Conservation (phyloP, 2,113 vertebrate genomes). For the Eonycteris spelaea region DNA sequence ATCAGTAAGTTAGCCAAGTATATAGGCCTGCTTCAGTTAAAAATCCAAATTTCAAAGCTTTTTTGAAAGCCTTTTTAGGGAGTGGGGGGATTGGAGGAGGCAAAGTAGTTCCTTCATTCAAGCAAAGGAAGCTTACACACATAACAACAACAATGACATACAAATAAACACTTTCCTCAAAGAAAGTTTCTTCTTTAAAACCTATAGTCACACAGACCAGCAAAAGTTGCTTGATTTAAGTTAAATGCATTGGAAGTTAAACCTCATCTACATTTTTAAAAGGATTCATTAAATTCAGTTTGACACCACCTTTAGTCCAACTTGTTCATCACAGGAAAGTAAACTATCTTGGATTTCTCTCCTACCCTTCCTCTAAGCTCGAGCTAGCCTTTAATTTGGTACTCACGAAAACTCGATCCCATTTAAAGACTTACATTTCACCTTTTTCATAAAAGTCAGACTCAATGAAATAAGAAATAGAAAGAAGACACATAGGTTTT, state of each 20-base stretch:
- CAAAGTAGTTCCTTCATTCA: not conserved
- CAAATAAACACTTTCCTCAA: not conserved
- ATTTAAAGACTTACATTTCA: not conserved
- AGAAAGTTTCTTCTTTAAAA: not conserved
- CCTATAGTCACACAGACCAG: not conserved
- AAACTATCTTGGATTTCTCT: not conserved
- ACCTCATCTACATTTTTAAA: not conserved
- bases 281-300: not conserved
- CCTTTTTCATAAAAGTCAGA: constrained; percentile 14
- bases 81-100: not conserved
- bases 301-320: not conserved
- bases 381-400: not conserved
- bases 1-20: not conserved
- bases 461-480: not conserved
- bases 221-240: not conserved
- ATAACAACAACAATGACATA: no score
- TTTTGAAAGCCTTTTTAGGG: not conserved
- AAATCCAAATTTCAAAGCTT: constrained; percentile 32
- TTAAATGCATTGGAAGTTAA: not conserved
- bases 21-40: not conserved
- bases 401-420: not conserved
- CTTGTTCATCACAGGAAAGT: not conserved
- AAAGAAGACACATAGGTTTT: not conserved
- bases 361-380: not conserved
- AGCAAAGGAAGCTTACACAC: not conserved